Base-by-base conservation (phyloP, 2,797 vertebrate genomes). In the Fundulus diaphanus region DNA sequence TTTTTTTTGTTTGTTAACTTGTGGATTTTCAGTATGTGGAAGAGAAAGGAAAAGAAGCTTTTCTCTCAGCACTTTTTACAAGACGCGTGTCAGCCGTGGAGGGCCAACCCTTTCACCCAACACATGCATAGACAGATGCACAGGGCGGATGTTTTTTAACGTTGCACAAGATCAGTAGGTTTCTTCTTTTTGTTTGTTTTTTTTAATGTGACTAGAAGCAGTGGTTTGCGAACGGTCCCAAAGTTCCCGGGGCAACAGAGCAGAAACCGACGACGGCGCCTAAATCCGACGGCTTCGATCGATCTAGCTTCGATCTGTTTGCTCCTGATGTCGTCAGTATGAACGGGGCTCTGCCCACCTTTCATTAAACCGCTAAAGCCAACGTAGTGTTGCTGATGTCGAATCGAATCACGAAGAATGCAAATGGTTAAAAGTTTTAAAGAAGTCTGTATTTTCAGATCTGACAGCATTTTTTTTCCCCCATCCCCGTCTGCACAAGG, bases 401-500 rank as follows among this genome's bases (percentile, higher is more conserved):
- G 40, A 84, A 73, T 80, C 68, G 77, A 91, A 90, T 90, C 86
- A 93, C 79, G 89, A 90, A n/a, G 76, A 92, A 87, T 68, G 72
- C 33, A 73, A 91, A 89, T 63, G 89, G 90, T 93, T 94, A 31
- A 78, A 87, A 90, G 88, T 93, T 94, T 93, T 92, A 92, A 92
- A 88, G 67, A 85, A 89, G 85, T 94, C 74, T 91, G 88, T 94
- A 88, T 86, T 94, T 91, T 93, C 83, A 86, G 84, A 93, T 93
- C 92, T 90, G 66, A 94, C 82, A 84, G 93, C 88, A 78, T 83
- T 90, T 79, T 84, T 81, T 85, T 91, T 88, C 77, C 81, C 84
- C 90, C 88, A 87, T 86, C 89, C 75, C 77, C 81, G 83, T 90
- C 88, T 92, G 92, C 94, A 95, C 93, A 94, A 91, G 86, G 91